Evolutionary conservation across 2,888 invertebrate species (phyloP).

Genomic region (Adelognathus sp.): DNA sequence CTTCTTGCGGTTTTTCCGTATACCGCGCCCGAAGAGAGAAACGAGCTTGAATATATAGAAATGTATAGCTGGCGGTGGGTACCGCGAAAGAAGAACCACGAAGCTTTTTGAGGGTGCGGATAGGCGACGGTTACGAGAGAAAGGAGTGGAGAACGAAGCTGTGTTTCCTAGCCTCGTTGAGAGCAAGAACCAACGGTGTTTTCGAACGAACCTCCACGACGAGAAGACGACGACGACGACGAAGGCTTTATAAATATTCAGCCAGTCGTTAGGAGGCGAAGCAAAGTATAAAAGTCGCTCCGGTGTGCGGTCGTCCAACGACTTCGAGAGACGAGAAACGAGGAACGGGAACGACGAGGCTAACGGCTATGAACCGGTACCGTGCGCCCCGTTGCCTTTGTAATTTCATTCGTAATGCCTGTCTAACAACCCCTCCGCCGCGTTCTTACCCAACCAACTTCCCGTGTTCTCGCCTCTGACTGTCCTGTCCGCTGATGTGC

Average conservation of each 20-base stretch:
- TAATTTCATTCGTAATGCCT: slow-evolving; percentile 72
- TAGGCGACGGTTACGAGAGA: slow-evolving; percentile 4
- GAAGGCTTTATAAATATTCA: slow-evolving; percentile 80
- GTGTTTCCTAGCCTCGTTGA: slow-evolving; percentile 17
- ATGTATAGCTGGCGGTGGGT: slow-evolving; percentile 52
- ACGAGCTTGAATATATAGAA: neutral
- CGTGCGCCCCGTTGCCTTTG: slow-evolving; percentile 66
- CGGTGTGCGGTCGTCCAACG: slow-evolving; percentile 63
- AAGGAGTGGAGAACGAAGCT: slow-evolving; percentile 26
- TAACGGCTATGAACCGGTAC: slow-evolving; percentile 54
- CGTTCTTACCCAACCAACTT: slow-evolving; percentile 17
- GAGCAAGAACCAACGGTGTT: slow-evolving; percentile 39
- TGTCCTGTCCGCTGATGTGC: slow-evolving; percentile 26
- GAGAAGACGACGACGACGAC: slow-evolving; percentile 58
- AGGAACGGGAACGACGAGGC: slow-evolving; percentile 50
- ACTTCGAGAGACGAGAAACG: slow-evolving; percentile 52
- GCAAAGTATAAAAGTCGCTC: slow-evolving; percentile 71
- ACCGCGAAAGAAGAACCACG: neutral
- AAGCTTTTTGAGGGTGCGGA: slow-evolving; percentile 32
- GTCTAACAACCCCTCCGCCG: slow-evolving; percentile 55
- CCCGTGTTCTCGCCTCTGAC: slow-evolving; percentile 40
- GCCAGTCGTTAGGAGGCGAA: slow-evolving; percentile 71
- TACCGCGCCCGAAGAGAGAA: slow-evolving; percentile 51
- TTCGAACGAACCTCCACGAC: slow-evolving; percentile 30
- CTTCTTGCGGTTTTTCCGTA: slow-evolving; percentile 61